A percentile compares a stretch with the other conserved stretches of the same genome.
Evolutionary conservation across 2,113 vertebrate genomes (phyloP).

Genomic region (Cercopithecus mona): DNA sequence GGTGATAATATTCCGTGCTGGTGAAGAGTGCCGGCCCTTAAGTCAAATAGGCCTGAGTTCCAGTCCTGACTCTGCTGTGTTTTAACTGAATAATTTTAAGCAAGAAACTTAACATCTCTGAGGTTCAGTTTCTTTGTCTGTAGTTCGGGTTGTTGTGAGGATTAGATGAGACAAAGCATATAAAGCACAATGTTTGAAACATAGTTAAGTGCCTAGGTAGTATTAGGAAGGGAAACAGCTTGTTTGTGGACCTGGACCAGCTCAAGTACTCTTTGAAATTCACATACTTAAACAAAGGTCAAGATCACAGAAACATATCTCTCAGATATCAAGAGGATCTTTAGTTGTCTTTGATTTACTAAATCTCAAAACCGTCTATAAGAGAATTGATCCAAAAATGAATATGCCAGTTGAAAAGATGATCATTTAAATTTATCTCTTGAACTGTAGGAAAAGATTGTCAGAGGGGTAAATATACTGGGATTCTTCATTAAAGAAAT

Average conservation of each 20-base stretch:
- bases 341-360: not conserved
- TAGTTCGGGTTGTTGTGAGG: not conserved
- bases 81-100: not conserved
- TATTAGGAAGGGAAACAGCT: not conserved
- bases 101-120: not conserved
- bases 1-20: not conserved
- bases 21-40: not conserved
- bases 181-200: not conserved
- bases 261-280: not conserved
- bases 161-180: not conserved
- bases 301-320: not conserved
- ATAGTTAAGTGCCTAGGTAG: not conserved
- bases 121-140: not conserved
- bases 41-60: not conserved
- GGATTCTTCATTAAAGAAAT: not conserved
- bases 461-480: not conserved
- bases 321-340: not conserved
- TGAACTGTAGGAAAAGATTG: slow-evolving; percentile 12
- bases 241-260: not conserved
- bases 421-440: not conserved
- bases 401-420: not conserved
- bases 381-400: slow-evolving; percentile 2
- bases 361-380: not conserved
- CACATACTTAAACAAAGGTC: not conserved
- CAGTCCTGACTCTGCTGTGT: not conserved